Base-by-base conservation (phyloP, 2,113 vertebrate genomes). In the Falcunculus frontatus region DNA sequence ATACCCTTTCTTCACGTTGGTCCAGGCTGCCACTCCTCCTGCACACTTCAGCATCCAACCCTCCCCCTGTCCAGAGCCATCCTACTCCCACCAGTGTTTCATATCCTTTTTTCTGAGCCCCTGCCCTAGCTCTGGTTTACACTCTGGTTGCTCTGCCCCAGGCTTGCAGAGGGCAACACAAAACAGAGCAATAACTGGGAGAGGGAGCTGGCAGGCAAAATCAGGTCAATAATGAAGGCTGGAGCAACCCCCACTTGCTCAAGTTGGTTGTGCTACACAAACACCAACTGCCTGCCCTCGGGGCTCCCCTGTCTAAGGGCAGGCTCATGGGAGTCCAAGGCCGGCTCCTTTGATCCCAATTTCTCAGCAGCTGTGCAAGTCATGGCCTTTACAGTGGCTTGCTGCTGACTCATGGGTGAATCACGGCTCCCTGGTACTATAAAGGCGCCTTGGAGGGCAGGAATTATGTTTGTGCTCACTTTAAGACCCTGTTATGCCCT, bases 361-460 rank as follows among this genome's bases (percentile, higher is more conserved):
- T 97, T 95, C 94, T 92, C 75, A 88, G 90, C 94, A 96, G 92
- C 96, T 97, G 92, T 70, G 59, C 90, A 70, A 96, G 95, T 93
- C 88, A 67, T 5, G 94, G 94, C 90, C 83, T 87, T 83, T 90
- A 32, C 7, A 77, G 13, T 52, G 10, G 12, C 85, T 90, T 32
- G 88, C 79, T 92, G 94, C 96, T 95, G 92, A 92, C 86, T 96
- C 95, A 92, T 0, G 42, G 42, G 53, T 59, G 86, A 94, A 93
- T 90, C 85, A 46, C 33, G 25, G 70, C 50, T 53, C 1, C 1
- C 55, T 90, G 63, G 83, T 52, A 4, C 68, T 50, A 79, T 41
- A 93, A 79, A 93, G 84, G 33, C 0, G 2, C 76, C 72, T 96
- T 26, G 32, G 72, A 96, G 90, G 79, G 90, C 90, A 94, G 95